A percentile compares a stretch with the other conserved stretches of the same genome.
Evolutionary conservation across 2,113 vertebrate genomes (phyloP).

Genomic region (Tetraodon nigroviridis): DNA sequence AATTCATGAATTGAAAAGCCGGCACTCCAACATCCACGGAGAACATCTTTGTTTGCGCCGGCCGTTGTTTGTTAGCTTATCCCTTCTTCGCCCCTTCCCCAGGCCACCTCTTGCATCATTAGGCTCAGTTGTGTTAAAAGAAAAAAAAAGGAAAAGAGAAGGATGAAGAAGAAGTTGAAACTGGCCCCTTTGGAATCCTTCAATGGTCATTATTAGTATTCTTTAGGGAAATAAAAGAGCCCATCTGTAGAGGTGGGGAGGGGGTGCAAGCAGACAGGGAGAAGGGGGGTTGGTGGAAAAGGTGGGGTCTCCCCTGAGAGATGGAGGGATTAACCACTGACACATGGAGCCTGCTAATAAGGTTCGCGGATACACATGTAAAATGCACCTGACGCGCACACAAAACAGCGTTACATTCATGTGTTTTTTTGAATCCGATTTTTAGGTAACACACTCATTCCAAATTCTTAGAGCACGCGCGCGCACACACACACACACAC

Average conservation of each 20-base stretch:
- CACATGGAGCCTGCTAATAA: constrained; percentile 76
- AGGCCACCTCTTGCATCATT: constrained; percentile 60
- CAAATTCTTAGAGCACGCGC: constrained; percentile 24
- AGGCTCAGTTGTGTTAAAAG: constrained; percentile 31
- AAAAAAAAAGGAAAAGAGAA: not conserved
- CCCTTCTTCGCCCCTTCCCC: constrained; percentile 47
- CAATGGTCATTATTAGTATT: constrained; percentile 72
- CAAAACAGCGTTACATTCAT: not conserved
- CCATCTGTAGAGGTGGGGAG: constrained; percentile 73
- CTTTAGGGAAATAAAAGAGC: constrained; percentile 72
- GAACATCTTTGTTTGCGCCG: constrained; percentile 39
- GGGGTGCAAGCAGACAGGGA: constrained; percentile 54
- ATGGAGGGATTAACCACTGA: constrained; percentile 72
- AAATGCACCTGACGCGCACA: constrained; percentile 21
- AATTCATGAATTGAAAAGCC: constrained; percentile 37
- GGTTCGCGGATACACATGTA: constrained; percentile 34
- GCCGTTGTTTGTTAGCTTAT: constrained; percentile 38
- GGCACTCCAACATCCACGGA: constrained; percentile 38
- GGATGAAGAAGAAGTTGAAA: constrained; percentile 25
- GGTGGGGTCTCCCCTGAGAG: constrained; percentile 44
- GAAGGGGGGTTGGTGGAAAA: constrained; percentile 14
- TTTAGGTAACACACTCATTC: constrained; percentile 9
- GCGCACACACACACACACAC: constrained; percentile 17
- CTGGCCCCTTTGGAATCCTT: constrained; percentile 66
- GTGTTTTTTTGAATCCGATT: not conserved